A percentile compares a stretch with the other conserved stretches of the same genome.
Evolutionary conservation across 2,888 invertebrate genomes (phyloP).

Genomic region (Tetragnatha montana): DNA sequence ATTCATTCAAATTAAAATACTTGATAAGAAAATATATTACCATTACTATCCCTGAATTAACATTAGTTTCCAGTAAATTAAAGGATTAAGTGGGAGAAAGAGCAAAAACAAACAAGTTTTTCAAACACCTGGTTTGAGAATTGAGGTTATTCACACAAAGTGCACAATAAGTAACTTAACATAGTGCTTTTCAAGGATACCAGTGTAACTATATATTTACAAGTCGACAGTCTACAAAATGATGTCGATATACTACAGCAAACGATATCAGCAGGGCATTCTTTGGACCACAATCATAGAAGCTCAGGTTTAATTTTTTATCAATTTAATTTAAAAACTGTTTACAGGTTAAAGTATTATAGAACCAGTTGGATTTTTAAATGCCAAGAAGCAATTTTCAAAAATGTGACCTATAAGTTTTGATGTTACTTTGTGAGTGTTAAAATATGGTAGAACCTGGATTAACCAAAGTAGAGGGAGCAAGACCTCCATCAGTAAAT

Average conservation of each 20-base stretch:
- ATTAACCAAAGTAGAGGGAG: neutral
- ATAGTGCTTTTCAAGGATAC: slow-evolving; percentile 27
- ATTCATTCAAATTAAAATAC: too few species aligned
- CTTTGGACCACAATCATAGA: slow-evolving; percentile 63
- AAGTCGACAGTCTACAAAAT: slow-evolving; percentile 45
- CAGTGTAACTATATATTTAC: slow-evolving; percentile 46
- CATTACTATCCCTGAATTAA: too few species aligned
- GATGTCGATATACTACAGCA: slow-evolving; percentile 12
- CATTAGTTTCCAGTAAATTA: too few species aligned
- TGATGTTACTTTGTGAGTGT: too few species aligned
- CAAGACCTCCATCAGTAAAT: neutral
- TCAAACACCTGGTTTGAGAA: neutral
- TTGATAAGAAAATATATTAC: too few species aligned
- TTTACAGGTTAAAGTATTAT: too few species aligned
- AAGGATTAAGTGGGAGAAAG: slow-evolving; percentile 3
- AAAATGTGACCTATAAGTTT: too few species aligned
- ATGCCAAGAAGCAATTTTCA: too few species aligned
- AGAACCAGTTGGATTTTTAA: too few species aligned
- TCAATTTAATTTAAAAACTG: neutral
- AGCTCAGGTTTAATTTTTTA: slow-evolving; percentile 44
- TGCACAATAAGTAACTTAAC: neutral
- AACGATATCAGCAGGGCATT: slow-evolving; percentile 37
- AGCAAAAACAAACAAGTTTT: slow-evolving; percentile 33
- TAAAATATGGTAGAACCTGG: too few species aligned
- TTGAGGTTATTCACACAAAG: neutral